phyloP scores from a whole-genome alignment of 2,113 vertebrate species.

The Paratilapia polleni region DNA sequence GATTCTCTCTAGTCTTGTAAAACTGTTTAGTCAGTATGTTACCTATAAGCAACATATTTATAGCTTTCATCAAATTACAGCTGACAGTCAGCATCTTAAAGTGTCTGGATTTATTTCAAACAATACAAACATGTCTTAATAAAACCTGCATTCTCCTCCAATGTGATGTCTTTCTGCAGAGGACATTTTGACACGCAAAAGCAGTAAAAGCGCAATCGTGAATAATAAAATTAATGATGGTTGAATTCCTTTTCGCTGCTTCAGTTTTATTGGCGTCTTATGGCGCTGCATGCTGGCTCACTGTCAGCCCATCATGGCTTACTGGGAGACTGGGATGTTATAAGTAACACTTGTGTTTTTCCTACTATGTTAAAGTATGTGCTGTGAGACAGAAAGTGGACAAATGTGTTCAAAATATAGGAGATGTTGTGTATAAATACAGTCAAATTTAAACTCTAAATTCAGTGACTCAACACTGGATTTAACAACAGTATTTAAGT shows the following conservation, averaged over 20 bases:
- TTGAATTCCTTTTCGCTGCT: neutral
- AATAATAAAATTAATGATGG: neutral
- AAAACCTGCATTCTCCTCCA: neutral
- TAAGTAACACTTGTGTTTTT: neutral
- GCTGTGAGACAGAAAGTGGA: neutral
- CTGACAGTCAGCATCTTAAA: neutral
- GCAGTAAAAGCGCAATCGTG: neutral
- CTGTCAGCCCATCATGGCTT: neutral
- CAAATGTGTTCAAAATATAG: neutral
- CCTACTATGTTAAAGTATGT: neutral
- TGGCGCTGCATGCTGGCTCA: neutral
- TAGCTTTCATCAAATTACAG: neutral
- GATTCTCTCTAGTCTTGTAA: too few species aligned
- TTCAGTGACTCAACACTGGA: neutral
- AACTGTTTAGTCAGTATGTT: too few species aligned
- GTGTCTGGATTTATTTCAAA: neutral
- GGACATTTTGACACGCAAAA: neutral
- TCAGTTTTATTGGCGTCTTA: neutral
- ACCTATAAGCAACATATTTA: too few species aligned
- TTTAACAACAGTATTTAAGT: slow-evolving; percentile 2
- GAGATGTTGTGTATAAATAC: neutral
- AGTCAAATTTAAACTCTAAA: neutral
- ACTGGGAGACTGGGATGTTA: neutral
- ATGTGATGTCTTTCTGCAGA: neutral
- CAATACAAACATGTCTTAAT: neutral